Conservation (phyloP, 2,113 vertebrate species). For the Myotis davidii region DNA sequence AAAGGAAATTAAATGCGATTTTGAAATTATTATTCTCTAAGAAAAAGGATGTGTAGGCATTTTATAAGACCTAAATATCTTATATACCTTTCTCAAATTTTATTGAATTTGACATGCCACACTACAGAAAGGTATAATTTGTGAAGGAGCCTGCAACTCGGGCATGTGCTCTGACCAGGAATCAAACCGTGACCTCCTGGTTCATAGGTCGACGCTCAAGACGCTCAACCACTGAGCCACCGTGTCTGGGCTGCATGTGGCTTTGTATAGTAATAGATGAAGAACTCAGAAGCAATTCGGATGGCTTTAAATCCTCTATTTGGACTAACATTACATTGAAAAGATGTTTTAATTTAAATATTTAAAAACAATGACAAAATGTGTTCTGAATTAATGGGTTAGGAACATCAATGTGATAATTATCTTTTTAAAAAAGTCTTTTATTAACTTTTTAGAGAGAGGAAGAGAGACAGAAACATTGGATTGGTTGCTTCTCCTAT, state of each 20-base stretch:
- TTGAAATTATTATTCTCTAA: conserved; percentile 49
- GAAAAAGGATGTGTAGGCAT: neutral
- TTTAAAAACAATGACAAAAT: conserved; percentile 33
- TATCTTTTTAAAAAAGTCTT: neutral
- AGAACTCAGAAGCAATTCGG: neutral
- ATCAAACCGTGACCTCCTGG: no score
- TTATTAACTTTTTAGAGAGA: neutral
- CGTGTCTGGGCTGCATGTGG: neutral
- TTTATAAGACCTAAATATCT: neutral
- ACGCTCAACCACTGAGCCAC: no score
- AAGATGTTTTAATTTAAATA: conserved; percentile 48
- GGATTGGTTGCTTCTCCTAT: neutral
- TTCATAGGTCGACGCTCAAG: no score
- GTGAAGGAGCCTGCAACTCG: neutral
- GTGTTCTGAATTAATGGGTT: conserved; percentile 49
- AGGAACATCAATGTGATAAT: neutral
- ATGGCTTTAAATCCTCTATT: neutral
- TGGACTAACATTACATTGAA: neutral
- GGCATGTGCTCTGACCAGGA: no score
- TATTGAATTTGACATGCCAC: neutral
- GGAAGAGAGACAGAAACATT: neutral
- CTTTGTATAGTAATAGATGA: neutral
- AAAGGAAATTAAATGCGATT: neutral
- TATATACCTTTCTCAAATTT: neutral
- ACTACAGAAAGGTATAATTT: neutral